Evolutionary conservation across 2,113 vertebrate genomes (phyloP).

Genomic region (Eurypyga helias): DNA sequence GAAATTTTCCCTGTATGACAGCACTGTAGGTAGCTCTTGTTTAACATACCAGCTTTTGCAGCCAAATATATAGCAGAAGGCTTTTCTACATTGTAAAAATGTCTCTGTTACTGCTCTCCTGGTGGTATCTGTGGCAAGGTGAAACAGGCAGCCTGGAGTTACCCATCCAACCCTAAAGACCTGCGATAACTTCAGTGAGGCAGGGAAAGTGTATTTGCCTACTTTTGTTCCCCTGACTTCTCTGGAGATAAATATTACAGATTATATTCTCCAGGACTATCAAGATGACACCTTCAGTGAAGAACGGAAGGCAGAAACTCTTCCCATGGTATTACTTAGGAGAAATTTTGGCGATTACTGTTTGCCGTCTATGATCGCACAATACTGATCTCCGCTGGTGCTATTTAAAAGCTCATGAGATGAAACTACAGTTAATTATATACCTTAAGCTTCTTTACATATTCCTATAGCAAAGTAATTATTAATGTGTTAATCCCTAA

Average conservation of each 20-base stretch:
- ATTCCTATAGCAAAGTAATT: conserved; percentile 69
- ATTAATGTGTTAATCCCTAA: conserved; percentile 1
- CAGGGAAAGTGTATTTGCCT: not conserved
- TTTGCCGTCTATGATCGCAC: conserved; percentile 31
- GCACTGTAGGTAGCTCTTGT: not conserved
- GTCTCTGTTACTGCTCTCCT: not conserved
- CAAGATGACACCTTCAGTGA: conserved; percentile 13
- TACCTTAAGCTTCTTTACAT: conserved; percentile 70
- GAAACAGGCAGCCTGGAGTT: not conserved
- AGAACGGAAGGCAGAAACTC: conserved; percentile 61
- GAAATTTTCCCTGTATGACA: not conserved
- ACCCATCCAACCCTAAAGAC: not conserved
- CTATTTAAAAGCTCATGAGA: conserved; percentile 51
- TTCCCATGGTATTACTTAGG: conserved; percentile 48
- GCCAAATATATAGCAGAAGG: not conserved
- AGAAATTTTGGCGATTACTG: conserved; percentile 65
- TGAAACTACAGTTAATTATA: conserved; percentile 46
- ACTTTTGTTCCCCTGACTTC: not conserved
- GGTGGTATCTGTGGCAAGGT: not conserved
- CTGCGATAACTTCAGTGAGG: not conserved
- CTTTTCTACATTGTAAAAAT: not conserved
- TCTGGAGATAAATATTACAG: not conserved
- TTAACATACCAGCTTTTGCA: not conserved
- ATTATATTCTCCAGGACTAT: not conserved
- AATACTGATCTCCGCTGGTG: conserved; percentile 49